These are phyloP conservation scores for Steatornis caripensis DNA, from an alignment of 2,113 vertebrate species.

Conservation along the genomic window DNA sequence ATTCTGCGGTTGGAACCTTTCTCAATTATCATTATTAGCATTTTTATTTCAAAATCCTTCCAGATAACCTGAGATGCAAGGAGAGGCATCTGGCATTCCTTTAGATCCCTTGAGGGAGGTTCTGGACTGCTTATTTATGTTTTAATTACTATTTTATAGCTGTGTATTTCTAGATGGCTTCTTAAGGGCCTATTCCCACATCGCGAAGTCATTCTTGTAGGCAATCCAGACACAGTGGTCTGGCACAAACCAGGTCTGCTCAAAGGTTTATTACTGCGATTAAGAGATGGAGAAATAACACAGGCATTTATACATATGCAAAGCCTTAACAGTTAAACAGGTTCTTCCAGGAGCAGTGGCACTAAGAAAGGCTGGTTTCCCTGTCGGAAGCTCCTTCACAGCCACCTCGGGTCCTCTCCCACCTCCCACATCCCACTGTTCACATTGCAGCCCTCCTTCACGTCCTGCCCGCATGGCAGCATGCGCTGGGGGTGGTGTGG, in stretches of 20 bases:
- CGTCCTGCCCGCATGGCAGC: neutral
- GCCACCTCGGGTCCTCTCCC: neutral
- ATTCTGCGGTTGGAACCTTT: neutral
- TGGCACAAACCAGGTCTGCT: neutral
- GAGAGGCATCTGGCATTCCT: neutral
- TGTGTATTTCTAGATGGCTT: neutral
- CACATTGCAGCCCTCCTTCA: neutral
- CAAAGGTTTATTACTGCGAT: neutral
- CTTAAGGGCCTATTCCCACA: neutral
- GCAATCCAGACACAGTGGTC: neutral
- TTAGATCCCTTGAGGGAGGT: neutral
- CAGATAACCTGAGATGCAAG: neutral
- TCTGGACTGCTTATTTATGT: neutral
- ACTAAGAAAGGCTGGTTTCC: neutral
- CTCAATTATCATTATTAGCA: neutral
- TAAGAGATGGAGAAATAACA: neutral
- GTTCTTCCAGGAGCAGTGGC: neutral
- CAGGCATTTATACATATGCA: neutral
- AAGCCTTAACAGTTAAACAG: neutral
- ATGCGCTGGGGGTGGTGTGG: neutral
- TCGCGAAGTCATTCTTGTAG: neutral
- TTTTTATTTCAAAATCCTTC: slow-evolving; percentile 13
- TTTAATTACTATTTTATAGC: slow-evolving; percentile 18
- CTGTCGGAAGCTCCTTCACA: neutral
- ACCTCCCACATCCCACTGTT: neutral